phyloP scores from a whole-genome alignment of 2,113 vertebrate species.

The Carettochelys insculpta region DNA sequence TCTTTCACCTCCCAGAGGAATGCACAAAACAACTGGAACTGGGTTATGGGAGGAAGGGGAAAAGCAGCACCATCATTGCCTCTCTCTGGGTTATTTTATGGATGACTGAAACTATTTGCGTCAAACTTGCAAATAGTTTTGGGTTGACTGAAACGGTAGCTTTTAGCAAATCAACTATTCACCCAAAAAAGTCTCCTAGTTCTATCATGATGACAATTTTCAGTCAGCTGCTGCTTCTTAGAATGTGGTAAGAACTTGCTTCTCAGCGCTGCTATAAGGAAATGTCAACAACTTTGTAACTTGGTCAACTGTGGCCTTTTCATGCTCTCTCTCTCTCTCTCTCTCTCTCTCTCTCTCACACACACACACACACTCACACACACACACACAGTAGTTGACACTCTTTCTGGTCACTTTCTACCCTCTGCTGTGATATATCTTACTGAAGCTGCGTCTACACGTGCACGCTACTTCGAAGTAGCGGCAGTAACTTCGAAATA shows the following conservation, averaged over 20 bases:
- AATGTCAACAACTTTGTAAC: background rate
- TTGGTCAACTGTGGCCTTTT: background rate
- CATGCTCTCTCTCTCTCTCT: too few species aligned
- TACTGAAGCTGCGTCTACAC: too few species aligned
- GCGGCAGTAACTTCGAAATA: too few species aligned
- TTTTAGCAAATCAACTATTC: background rate
- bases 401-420: too few species aligned
- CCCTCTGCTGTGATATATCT: background rate
- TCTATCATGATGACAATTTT: background rate
- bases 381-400: too few species aligned
- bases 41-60: background rate
- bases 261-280: background rate
- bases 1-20: background rate
- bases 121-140: background rate
- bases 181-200: background rate
- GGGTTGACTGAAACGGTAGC: background rate
- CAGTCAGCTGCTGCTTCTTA: background rate
- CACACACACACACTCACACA: too few species aligned
- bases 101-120: background rate
- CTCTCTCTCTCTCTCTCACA: too few species aligned
- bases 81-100: background rate
- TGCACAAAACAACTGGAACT: background rate
- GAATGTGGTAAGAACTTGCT: background rate
- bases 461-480: too few species aligned
- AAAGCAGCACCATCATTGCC: background rate